Evolutionary conservation across 2,888 invertebrate genomes (phyloP).

Genomic region (Drosophila pseudotakahashii): DNA sequence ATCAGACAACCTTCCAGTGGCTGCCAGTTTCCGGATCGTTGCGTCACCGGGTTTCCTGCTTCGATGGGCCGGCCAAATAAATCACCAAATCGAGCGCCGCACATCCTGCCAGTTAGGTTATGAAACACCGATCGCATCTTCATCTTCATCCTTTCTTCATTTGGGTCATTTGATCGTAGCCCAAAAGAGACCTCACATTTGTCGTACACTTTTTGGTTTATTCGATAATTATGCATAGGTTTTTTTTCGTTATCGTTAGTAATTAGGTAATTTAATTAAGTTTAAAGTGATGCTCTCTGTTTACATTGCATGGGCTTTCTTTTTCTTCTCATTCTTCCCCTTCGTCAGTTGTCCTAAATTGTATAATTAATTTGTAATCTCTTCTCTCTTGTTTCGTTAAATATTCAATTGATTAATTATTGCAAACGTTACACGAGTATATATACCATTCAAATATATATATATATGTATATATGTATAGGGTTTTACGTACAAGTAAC

Average conservation of each 20-base stretch:
- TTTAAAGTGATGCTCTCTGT: slow-evolving; percentile 66
- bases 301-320: slow-evolving; percentile 57
- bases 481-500: slow-evolving; percentile 48
- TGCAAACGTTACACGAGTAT: slow-evolving; percentile 27
- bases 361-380: slow-evolving; percentile 24
- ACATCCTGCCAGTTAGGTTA: slow-evolving; percentile 2
- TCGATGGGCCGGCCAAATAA: slow-evolving; percentile 20
- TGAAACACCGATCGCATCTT: not conserved
- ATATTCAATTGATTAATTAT: slow-evolving; percentile 24
- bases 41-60: slow-evolving; percentile 37
- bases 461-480: slow-evolving; percentile 2
- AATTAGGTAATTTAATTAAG: slow-evolving; percentile 52
- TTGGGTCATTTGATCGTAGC: no score
- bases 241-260: slow-evolving; percentile 54
- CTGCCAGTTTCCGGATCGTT: slow-evolving; percentile 25
- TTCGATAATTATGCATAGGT: slow-evolving; percentile 22
- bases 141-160: not conserved
- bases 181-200: not conserved
- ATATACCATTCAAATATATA: not conserved
- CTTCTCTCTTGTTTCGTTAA: slow-evolving; percentile 9
- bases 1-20: not conserved
- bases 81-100: slow-evolving; percentile 1
- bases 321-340: not conserved
- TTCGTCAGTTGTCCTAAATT: slow-evolving; percentile 24
- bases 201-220: not conserved